These are phyloP conservation scores for Dyspetes luteomarginatus DNA, from an alignment of 2,888 invertebrate species.

Conservation along the genomic window DNA sequence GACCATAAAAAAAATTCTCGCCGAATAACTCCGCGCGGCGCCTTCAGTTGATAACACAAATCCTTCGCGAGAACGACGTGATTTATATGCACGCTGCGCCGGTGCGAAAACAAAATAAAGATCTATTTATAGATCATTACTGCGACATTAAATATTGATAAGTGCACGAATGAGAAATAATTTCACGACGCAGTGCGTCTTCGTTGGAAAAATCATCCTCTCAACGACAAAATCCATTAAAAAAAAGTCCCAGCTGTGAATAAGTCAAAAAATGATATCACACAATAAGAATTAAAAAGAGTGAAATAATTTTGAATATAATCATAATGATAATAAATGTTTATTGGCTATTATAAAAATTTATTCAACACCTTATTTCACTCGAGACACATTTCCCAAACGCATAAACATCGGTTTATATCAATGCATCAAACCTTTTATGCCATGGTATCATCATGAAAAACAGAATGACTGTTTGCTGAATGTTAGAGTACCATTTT, in stretches of 20 bases:
- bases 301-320: too few species aligned
- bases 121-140: neutral
- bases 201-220: too few species aligned
- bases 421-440: too few species aligned
- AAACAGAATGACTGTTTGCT: neutral
- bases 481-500: neutral
- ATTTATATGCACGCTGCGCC: conserved; percentile 58
- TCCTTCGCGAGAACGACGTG: conserved; percentile 57
- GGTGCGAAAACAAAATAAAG: conserved; percentile 30
- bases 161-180: neutral
- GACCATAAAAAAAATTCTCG: conserved; percentile 16
- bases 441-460: neutral
- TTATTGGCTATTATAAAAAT: too few species aligned
- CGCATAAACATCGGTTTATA: too few species aligned
- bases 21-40: conserved; percentile 29
- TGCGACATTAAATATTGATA: neutral
- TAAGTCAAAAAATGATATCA: too few species aligned
- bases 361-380: too few species aligned
- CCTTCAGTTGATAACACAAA: conserved; percentile 61
- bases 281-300: too few species aligned
- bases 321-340: too few species aligned
- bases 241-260: too few species aligned
- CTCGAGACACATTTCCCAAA: too few species aligned
- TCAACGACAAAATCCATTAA: too few species aligned
- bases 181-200: neutral